Evolutionary conservation across 2,113 vertebrate genomes (phyloP), one percentile per base, ranked within the genome.

Genomic region (Hippotragus niger): DNA sequence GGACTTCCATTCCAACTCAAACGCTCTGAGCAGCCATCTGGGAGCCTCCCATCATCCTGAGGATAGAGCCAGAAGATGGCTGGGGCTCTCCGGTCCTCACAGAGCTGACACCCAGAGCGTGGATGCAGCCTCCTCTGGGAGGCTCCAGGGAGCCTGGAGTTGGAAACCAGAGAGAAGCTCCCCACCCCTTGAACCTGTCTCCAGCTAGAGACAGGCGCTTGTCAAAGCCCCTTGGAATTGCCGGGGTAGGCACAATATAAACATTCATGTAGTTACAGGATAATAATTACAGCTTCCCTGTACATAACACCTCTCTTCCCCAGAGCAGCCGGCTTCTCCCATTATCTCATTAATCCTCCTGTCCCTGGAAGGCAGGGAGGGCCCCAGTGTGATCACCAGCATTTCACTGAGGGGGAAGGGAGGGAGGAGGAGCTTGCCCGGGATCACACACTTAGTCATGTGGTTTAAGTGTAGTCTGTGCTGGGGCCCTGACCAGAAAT

Each of bases 221-320:
- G 91, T 97, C 97, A 95, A 91, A 98, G 91, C 82, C 97, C 96
- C 83, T 93, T 53, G 3, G 95, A 96, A 96, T 40, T 76, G 94
- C 83, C 57, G 0, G 91, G 91, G 55, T 89, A 87, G 97, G 91
- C 84, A 74, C 96, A 94, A 57, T 76, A 83, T 90, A 95, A 98
- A 97, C 97, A 95, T 93, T 97, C 95, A 47, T 97, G 98, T 97
- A 96, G 96, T 98, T 97, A 98, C 98, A 98, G 93, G 98, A 97
- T 91, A 96, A 97, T 98, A 98, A 98, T 98, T 97, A 98, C 88
- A 93, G 84, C 97, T 97, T 97, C 91, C 96, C 3, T 95, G 97
- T 86, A 71, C 92, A 43, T 84, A 95, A 94, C 96, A 88, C 94
- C 95, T 97, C 94, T 93, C 95, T 97, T 94, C 90, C 97, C 91